phyloP scores from a whole-genome alignment of 2,113 vertebrate genomes.

The Gasterosteus aculeatus region DNA sequence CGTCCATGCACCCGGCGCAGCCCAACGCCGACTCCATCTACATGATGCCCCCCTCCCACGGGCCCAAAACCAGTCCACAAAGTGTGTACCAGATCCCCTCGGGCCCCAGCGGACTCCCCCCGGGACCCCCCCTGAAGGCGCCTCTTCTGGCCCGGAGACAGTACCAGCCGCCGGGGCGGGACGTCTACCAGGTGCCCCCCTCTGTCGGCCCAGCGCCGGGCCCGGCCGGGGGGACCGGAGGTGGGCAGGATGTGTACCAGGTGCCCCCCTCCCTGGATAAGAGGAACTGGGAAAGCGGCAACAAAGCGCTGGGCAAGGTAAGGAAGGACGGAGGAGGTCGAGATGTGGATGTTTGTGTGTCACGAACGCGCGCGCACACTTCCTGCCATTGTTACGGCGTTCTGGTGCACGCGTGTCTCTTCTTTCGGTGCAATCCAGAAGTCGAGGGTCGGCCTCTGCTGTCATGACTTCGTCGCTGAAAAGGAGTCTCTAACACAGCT shows the following conservation, averaged over 20 bases:
- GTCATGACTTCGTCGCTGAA: too few relatives aligned
- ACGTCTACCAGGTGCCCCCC: slow-evolving; percentile 90
- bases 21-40: slow-evolving; percentile 87
- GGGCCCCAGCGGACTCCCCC: slow-evolving; percentile 78
- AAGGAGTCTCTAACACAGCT: too few relatives aligned
- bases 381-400: slow-evolving; percentile 22
- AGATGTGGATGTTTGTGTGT: slow-evolving; percentile 10
- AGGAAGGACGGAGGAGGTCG: slow-evolving; percentile 17
- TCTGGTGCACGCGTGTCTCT: neutral
- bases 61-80: slow-evolving; percentile 79
- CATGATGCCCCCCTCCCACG: slow-evolving; percentile 90
- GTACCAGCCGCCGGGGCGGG: slow-evolving; percentile 74
- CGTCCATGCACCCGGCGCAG: slow-evolving; percentile 85
- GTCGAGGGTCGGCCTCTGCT: neutral
- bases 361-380: neutral
- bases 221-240: slow-evolving; percentile 74
- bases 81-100: slow-evolving; percentile 85
- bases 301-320: slow-evolving; percentile 87
- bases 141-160: slow-evolving; percentile 70
- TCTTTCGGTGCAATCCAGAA: neutral
- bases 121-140: slow-evolving; percentile 62
- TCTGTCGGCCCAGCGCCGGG: slow-evolving; percentile 69
- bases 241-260: slow-evolving; percentile 88
- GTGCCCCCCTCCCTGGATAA: slow-evolving; percentile 88
- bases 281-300: slow-evolving; percentile 82